Conservation (phyloP, 2,888 invertebrate genomes). For the Pseudococcus viburni region DNA sequence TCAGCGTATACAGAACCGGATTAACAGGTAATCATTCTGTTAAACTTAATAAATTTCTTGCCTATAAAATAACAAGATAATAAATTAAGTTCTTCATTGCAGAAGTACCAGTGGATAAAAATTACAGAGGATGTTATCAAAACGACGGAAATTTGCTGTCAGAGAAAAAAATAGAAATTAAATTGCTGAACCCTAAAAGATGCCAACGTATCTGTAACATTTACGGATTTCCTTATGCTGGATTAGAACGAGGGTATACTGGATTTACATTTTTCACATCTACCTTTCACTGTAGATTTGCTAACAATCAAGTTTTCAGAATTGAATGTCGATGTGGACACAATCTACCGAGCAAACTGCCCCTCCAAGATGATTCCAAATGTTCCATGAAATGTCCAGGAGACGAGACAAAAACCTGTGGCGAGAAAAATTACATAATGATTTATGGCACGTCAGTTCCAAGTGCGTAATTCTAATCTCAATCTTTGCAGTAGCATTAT, state of each 20-base stretch:
- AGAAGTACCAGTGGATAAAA: conserved; percentile 40
- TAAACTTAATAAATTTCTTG: neutral
- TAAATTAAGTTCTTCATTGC: neutral
- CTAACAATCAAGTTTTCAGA: conserved; percentile 53
- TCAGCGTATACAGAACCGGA: conserved; percentile 69
- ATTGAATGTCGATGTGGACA: conserved; percentile 67
- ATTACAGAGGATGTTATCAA: conserved; percentile 65
- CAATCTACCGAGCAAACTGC: conserved; percentile 14
- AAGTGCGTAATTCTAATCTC: conserved; percentile 30
- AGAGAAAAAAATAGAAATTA: conserved; percentile 59
- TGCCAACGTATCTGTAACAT: conserved; percentile 66
- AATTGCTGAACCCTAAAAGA: conserved; percentile 63
- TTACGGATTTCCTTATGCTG: conserved; percentile 64
- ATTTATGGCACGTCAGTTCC: conserved; percentile 60
- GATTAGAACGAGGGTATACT: conserved; percentile 64
- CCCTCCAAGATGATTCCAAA: conserved; percentile 44
- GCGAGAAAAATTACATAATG: conserved; percentile 64
- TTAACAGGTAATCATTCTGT: conserved; percentile 55
- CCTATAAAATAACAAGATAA: neutral
- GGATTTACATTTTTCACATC: neutral
- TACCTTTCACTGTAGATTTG: neutral
- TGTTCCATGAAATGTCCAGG: conserved; percentile 65
- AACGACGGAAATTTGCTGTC: conserved; percentile 59
- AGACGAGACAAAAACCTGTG: conserved; percentile 64
- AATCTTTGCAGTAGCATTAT: neutral